These are phyloP conservation scores for Notiomystis cincta DNA, from an alignment of 2,113 vertebrate genomes.

Conservation along the genomic window DNA sequence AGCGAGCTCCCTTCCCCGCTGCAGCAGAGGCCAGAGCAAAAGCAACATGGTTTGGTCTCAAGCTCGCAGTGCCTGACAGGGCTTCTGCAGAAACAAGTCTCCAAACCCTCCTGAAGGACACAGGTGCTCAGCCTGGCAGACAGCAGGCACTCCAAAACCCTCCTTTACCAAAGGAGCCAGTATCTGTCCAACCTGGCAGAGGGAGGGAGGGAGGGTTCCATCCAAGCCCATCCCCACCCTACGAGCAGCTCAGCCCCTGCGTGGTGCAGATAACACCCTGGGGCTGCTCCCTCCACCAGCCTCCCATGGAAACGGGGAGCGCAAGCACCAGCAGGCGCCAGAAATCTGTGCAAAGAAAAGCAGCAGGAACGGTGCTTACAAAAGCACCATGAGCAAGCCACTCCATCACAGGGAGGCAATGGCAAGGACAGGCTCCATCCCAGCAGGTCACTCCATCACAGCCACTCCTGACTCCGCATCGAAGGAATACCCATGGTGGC, in stretches of 20 bases:
- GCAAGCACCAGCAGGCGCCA: accelerated
- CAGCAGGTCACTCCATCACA: neutral
- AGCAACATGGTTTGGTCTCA: neutral
- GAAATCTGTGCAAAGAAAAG: neutral
- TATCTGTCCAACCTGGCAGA: accelerated
- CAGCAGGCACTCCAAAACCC: neutral
- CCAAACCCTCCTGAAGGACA: neutral
- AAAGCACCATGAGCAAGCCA: accelerated
- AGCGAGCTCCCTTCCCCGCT: neutral
- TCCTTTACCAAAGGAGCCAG: accelerated
- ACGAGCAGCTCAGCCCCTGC: neutral
- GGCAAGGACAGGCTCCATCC: neutral
- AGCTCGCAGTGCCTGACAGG: accelerated
- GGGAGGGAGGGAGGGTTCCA: neutral
- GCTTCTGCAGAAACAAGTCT: neutral
- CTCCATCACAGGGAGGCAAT: neutral
- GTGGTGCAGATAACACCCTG: neutral
- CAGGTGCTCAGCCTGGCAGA: neutral
- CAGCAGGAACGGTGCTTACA: accelerated
- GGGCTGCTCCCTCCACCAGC: neutral
- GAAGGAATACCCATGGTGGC: accelerated
- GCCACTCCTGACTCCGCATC: accelerated
- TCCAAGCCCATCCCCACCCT: neutral
- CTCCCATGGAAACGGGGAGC: neutral
- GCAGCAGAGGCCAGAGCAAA: neutral